Evolutionary conservation across 2,888 invertebrate genomes (phyloP), one percentile per base, ranked within the genome.

Genomic region (Oscheius myriophilus): DNA sequence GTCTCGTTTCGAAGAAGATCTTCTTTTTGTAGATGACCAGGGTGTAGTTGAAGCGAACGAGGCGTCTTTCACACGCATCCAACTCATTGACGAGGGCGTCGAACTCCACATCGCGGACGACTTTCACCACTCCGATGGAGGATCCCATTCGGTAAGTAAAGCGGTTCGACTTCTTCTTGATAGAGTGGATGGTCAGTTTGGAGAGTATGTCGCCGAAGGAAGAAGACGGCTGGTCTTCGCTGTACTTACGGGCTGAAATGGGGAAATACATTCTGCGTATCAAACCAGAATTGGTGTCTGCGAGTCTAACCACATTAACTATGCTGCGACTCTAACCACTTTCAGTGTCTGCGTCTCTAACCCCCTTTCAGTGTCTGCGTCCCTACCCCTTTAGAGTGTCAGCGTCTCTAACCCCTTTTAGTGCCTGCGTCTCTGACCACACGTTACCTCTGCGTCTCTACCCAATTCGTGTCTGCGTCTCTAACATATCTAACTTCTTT

Each of bases 111-210:
- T 82, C 82, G 41, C 71, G 61, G 46, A 80, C 82, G 70, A 76
- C 61, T 63, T 78, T 75, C 16, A 75, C 75, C 23, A 84, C 73
- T n/a, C 83, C 83, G 25, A 83, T 63, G 6, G 81, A 76, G 7
- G 78, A 72, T 41, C 80, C 78, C 73, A 83, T 80, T 12, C 84
- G 67, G 70, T 84, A 84, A n/a, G 82, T 83, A 54, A 84, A 78
- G 0, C 84, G 74, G 63, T 82, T 84, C 53, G 80, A 78, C 57
- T 84, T 84, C 76, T 84, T 84, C 41, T 73, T 73, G 49, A 84
- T 45, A 46, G 84, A 81, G 59, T 83, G 84, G 42, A 84, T 70
- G 39, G 82, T 84, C 63, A 84, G 68, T 51, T 82, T 82, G 11
- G 81, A 80, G 4, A 83, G 68, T 57, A 67, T 76, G 46, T 80